Percentiles rank a stretch among this genome's conserved stretches.
Conservation (phyloP, 2,797 vertebrate genomes). For the Fundulus diaphanus region DNA sequence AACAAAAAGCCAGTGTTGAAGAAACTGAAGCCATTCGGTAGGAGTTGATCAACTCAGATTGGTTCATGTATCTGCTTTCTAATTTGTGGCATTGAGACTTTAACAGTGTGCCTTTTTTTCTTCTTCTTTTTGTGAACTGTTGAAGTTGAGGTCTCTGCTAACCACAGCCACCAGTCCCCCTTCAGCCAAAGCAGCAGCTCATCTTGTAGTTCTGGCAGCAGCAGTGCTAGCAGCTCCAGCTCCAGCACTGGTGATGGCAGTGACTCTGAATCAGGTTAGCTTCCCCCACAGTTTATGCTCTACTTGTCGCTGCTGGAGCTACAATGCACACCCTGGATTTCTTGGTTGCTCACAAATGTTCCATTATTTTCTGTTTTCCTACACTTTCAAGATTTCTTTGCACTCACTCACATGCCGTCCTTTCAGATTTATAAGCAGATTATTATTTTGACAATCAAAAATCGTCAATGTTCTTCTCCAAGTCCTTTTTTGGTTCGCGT, state of each 20-base stretch:
- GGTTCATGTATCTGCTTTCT: neutral
- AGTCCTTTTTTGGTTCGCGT: neutral
- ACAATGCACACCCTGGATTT: neutral
- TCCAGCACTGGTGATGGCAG: slow-evolving; percentile 85
- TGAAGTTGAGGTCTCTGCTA: slow-evolving; percentile 43
- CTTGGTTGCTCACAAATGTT: slow-evolving; percentile 17
- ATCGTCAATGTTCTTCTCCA: neutral
- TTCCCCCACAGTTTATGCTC: neutral
- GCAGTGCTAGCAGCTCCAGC: slow-evolving; percentile 71
- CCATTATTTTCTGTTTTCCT: neutral
- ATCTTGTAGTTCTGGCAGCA: slow-evolving; percentile 68
- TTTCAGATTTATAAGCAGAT: too few relatives aligned
- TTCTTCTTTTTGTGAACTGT: slow-evolving; percentile 53
- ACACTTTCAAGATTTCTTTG: neutral
- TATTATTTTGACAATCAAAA: neutral
- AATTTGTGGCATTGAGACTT: neutral
- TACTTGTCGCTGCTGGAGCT: slow-evolving; percentile 7
- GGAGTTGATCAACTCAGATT: slow-evolving; percentile 34
- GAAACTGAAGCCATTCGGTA: slow-evolving; percentile 78
- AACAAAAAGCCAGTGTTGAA: slow-evolving; percentile 73
- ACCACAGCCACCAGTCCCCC: slow-evolving; percentile 49
- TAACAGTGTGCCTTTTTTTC: neutral
- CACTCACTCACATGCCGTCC: neutral
- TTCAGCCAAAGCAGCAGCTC: slow-evolving; percentile 76
- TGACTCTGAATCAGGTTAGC: slow-evolving; percentile 86